Evolutionary conservation across 2,797 vertebrate species (phyloP).

Genomic region (Acipenser oxyrinchus): DNA sequence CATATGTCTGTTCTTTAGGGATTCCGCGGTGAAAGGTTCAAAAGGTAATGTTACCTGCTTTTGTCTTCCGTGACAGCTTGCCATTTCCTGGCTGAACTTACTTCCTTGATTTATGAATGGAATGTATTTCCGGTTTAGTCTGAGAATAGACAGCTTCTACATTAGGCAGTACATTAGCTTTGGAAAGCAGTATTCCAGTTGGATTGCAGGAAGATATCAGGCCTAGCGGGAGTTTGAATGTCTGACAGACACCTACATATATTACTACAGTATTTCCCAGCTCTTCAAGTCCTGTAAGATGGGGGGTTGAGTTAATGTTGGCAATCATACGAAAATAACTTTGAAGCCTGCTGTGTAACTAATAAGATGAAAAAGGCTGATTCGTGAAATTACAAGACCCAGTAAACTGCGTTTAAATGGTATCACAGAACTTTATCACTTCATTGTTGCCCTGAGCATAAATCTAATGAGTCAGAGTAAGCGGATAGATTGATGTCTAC

Average conservation of each 20-base stretch:
- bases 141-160: background rate
- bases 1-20: background rate
- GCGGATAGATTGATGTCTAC: too few species aligned
- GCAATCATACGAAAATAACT: background rate
- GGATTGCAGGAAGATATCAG: background rate
- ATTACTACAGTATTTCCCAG: background rate
- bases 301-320: background rate
- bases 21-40: background rate
- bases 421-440: too few species aligned
- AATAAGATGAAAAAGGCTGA: too few species aligned
- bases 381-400: too few species aligned
- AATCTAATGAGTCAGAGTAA: too few species aligned
- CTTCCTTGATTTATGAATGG: background rate
- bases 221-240: background rate
- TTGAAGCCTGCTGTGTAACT: too few species aligned
- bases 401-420: too few species aligned
- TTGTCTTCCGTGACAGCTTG: background rate
- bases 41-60: slow-evolving; percentile 1
- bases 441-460: too few species aligned
- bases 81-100: background rate
- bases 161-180: background rate
- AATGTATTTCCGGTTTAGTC: background rate
- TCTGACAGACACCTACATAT: background rate
- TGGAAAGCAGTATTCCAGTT: background rate
- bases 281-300: background rate